phyloP scores from a whole-genome alignment of 1,140 invertebrate species.

The Cyphomyrmex costatus region DNA sequence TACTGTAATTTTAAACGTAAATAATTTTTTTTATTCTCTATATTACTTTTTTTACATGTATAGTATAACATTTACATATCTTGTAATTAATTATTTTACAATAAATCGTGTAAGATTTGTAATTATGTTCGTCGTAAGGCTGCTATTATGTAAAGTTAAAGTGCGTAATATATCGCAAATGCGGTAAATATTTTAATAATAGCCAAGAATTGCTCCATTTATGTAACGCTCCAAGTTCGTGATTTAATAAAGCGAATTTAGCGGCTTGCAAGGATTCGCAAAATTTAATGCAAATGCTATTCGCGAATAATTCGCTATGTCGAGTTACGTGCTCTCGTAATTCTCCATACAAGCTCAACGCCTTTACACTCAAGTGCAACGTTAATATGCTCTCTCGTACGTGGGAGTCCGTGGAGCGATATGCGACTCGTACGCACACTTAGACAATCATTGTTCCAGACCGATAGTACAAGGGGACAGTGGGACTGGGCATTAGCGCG shows the following conservation, averaged over 20 bases:
- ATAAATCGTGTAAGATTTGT: slow-evolving; percentile 12
- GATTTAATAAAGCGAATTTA: slow-evolving; percentile 37
- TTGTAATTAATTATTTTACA: slow-evolving; percentile 11
- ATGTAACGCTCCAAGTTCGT: neutral
- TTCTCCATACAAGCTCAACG: slow-evolving; percentile 18
- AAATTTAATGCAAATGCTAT: slow-evolving; percentile 44
- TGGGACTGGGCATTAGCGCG: slow-evolving; percentile 74
- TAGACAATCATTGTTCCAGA: slow-evolving; percentile 74
- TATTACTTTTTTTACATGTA: neutral
- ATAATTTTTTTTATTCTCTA: neutral
- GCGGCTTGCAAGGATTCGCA: slow-evolving; percentile 2
- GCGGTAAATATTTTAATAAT: slow-evolving; percentile 37
- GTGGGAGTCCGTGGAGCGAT: slow-evolving; percentile 35
- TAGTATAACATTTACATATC: neutral
- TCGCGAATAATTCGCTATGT: slow-evolving; percentile 37
- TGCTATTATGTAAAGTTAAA: neutral
- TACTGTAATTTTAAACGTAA: neutral
- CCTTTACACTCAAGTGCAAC: slow-evolving; percentile 31
- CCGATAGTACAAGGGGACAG: slow-evolving; percentile 48
- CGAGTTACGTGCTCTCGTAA: slow-evolving; percentile 18
- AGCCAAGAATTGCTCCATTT: slow-evolving; percentile 1
- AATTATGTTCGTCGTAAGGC: neutral
- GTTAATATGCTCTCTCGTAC: slow-evolving; percentile 67
- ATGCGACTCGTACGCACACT: slow-evolving; percentile 64
- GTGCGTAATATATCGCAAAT: slow-evolving; percentile 5